phyloP scores from a whole-genome alignment of 2,888 invertebrate species.

The Macrophya annulata region DNA sequence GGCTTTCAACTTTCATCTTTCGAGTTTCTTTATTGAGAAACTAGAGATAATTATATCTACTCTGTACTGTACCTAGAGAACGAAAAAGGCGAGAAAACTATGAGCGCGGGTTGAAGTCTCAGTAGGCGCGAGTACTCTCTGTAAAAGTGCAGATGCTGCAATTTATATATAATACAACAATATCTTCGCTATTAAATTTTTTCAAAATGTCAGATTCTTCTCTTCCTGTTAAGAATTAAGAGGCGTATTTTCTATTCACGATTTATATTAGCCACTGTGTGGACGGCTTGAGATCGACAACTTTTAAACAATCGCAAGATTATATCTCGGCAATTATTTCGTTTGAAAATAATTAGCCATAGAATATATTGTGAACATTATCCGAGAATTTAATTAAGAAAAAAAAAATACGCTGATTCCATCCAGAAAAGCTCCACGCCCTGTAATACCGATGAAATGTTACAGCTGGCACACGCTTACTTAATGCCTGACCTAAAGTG shows the following conservation, averaged over 20 bases:
- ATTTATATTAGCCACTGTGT: background rate
- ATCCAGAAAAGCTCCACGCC: conserved; percentile 24
- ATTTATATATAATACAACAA: background rate
- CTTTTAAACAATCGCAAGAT: background rate
- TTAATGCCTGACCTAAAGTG: conserved; percentile 16
- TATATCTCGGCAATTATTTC: background rate
- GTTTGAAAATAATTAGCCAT: background rate
- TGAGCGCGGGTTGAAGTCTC: background rate
- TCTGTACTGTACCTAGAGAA: background rate
- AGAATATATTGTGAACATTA: background rate
- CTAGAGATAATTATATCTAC: conserved; percentile 29
- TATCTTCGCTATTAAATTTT: background rate
- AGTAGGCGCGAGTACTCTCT: background rate
- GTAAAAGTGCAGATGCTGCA: background rate
- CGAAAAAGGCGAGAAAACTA: conserved; percentile 19
- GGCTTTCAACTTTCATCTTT: conserved; percentile 3
- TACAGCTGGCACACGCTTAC: conserved; percentile 51
- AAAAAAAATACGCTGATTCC: conserved; percentile 6
- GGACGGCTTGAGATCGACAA: background rate
- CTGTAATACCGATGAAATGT: conserved; percentile 39
- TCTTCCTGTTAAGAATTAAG: too few relatives aligned
- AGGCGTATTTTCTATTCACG: conserved; percentile 30
- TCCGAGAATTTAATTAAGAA: background rate
- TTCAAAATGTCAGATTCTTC: background rate
- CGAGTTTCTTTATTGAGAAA: conserved; percentile 28